Evolutionary conservation across 2,888 invertebrate species (phyloP).

Genomic region (Drosophila kokeensis): DNA sequence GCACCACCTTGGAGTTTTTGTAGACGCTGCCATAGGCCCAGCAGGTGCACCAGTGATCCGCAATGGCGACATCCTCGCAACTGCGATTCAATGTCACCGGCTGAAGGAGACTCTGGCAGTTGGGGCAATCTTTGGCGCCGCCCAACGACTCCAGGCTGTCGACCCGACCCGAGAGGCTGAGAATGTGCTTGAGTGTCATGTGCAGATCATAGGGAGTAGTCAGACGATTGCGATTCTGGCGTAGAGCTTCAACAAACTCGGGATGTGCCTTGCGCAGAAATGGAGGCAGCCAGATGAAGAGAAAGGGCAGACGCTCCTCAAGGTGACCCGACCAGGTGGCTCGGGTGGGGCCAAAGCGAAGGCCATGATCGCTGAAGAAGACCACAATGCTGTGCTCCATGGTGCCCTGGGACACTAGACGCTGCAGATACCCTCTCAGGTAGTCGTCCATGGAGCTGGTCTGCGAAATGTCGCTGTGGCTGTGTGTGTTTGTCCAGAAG

Average conservation of each 20-base stretch:
- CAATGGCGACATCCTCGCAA: slow-evolving; percentile 89
- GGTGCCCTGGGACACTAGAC: slow-evolving; percentile 87
- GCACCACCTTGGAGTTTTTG: slow-evolving; percentile 86
- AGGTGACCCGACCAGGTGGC: slow-evolving; percentile 90
- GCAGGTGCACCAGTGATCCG: slow-evolving; percentile 92
- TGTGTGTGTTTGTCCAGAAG: slow-evolving; percentile 92
- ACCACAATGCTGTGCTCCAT: slow-evolving; percentile 89
- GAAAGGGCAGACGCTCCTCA: slow-evolving; percentile 91
- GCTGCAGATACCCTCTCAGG: slow-evolving; percentile 87
- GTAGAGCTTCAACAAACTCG: slow-evolving; percentile 86
- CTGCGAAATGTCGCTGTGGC: slow-evolving; percentile 89
- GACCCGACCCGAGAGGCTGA: slow-evolving; percentile 86
- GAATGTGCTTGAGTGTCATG: slow-evolving; percentile 89
- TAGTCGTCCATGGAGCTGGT: slow-evolving; percentile 89
- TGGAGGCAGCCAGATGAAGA: slow-evolving; percentile 89
- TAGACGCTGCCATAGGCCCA: slow-evolving; percentile 86
- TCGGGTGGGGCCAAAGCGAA: slow-evolving; percentile 90
- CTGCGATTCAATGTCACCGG: slow-evolving; percentile 87
- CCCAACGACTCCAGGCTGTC: slow-evolving; percentile 45
- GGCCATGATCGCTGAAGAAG: slow-evolving; percentile 92
- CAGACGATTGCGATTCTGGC: slow-evolving; percentile 88
- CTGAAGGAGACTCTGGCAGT: slow-evolving; percentile 88
- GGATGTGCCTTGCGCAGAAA: slow-evolving; percentile 87
- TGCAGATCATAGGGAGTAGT: slow-evolving; percentile 92
- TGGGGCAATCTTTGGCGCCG: slow-evolving; percentile 86